Percentiles rank a stretch among this genome's conserved stretches.
Conservation (phyloP, 2,888 invertebrate genomes). For the Glaucopsyche alexis region DNA sequence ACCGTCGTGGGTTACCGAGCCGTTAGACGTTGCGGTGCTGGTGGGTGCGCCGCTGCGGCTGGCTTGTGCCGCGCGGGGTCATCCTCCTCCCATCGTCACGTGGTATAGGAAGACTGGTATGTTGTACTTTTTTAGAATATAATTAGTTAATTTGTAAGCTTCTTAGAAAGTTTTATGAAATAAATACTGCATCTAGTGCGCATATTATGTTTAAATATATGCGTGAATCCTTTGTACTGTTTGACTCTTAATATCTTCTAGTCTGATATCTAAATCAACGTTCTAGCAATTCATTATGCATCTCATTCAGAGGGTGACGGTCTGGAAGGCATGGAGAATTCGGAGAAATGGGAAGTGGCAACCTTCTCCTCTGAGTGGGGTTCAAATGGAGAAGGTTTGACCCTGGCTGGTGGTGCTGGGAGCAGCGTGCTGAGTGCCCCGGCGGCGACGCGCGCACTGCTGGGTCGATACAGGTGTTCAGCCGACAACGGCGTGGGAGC, state of each 20-base stretch:
- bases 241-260: too few relatives aligned
- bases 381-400: constrained; percentile 23
- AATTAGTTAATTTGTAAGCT: not conserved
- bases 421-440: constrained; percentile 77
- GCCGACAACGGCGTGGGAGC: constrained; percentile 91
- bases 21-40: constrained; percentile 84
- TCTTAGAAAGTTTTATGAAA: too few relatives aligned
- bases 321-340: constrained; percentile 40
- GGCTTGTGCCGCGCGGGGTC: constrained; percentile 86
- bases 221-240: too few relatives aligned
- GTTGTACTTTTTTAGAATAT: constrained; percentile 24
- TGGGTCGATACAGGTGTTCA: constrained; percentile 89
- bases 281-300: too few relatives aligned
- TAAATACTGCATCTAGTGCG: too few relatives aligned
- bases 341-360: constrained; percentile 40
- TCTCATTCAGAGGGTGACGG: constrained; percentile 33
- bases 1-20: constrained; percentile 85
- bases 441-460: constrained; percentile 83
- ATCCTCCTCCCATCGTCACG: constrained; percentile 83
- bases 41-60: constrained; percentile 84
- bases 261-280: too few relatives aligned
- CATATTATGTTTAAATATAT: too few relatives aligned
- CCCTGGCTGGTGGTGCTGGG: constrained; percentile 35
- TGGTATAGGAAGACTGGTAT: constrained; percentile 81
- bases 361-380: constrained; percentile 37